Conservation (phyloP, 2,797 vertebrate species). For the Sebastes goodei region DNA sequence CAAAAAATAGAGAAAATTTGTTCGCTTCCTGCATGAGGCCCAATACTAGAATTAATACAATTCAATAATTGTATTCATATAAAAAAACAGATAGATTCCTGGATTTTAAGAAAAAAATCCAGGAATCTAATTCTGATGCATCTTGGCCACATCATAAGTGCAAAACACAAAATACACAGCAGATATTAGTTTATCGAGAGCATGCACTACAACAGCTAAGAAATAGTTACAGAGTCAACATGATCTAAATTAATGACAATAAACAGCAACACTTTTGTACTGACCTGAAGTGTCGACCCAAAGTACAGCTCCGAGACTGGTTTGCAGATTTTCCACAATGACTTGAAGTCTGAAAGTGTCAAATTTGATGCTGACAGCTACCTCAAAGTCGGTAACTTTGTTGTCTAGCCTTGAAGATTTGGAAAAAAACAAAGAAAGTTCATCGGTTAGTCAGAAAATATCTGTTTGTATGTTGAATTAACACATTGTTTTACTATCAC, state of each 20-base stretch:
- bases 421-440: background rate
- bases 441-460: background rate
- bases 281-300: conserved; percentile 59
- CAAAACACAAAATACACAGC: background rate
- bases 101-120: no score
- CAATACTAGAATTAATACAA: no score
- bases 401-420: background rate
- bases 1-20: no score
- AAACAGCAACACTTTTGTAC: conserved; percentile 10
- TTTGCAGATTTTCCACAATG: conserved; percentile 23
- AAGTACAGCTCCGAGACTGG: accelerated
- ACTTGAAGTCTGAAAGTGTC: conserved; percentile 9
- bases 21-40: no score
- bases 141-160: no score
- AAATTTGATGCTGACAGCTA: conserved; percentile 32
- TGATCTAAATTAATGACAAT: background rate
- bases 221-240: background rate
- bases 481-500: no score
- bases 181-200: background rate
- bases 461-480: background rate
- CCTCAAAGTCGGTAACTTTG: conserved; percentile 43
- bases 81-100: no score
- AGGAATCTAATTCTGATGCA: no score
- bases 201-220: background rate
- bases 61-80: no score